Evolutionary conservation across 2,113 vertebrate genomes (phyloP).

Genomic region (Chloropsis cyanopogon): DNA sequence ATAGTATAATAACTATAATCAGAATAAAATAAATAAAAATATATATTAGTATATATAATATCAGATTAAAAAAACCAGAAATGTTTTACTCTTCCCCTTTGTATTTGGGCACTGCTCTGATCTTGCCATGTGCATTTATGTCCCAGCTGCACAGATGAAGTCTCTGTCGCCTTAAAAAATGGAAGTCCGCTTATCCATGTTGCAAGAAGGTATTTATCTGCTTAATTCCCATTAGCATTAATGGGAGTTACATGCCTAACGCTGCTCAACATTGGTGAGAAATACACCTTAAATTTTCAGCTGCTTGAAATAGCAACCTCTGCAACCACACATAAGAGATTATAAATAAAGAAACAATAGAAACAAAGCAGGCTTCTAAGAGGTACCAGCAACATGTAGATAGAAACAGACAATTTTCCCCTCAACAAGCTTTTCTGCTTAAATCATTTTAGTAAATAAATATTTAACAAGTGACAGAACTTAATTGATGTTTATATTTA

Average conservation of each 20-base stretch:
- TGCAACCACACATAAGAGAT: slow-evolving; percentile 15
- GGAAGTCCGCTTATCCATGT: not conserved
- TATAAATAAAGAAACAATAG: slow-evolving; percentile 43
- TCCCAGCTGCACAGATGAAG: not conserved
- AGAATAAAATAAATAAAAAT: not conserved
- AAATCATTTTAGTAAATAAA: slow-evolving; percentile 74
- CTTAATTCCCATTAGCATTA: slow-evolving; percentile 34
- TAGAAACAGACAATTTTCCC: slow-evolving; percentile 54
- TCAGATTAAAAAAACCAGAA: not conserved
- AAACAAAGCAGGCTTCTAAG: slow-evolving; percentile 26
- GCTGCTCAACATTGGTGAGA: not conserved
- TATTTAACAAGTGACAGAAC: slow-evolving; percentile 74
- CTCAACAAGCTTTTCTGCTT: slow-evolving; percentile 65
- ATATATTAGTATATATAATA: no score
- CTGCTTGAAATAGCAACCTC: not conserved
- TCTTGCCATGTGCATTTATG: not conserved
- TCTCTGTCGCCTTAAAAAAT: not conserved
- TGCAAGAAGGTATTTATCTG: slow-evolving; percentile 21
- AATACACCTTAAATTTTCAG: slow-evolving; percentile 42
- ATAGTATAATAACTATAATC: not conserved
- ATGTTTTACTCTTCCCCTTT: not conserved
- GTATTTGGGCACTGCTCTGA: not conserved
- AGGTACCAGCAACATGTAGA: not conserved
- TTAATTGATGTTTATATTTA: slow-evolving; percentile 76
- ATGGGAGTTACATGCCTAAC: slow-evolving; percentile 32